These are phyloP conservation scores for Neelides sp. DNA, from an alignment of 1,140 invertebrate genomes.

Conservation along the genomic window DNA sequence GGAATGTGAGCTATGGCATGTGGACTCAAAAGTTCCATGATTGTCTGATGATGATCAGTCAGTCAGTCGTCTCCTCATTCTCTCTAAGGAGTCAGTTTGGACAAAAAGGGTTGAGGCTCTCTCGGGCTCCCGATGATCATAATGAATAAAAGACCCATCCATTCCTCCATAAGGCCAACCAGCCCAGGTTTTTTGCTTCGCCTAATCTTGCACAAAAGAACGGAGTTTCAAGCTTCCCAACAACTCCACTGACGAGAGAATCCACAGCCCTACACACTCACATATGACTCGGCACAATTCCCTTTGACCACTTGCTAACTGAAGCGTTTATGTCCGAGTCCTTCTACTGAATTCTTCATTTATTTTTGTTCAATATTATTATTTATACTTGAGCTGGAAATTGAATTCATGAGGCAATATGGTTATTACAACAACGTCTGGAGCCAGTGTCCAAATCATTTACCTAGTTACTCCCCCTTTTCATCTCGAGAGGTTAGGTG, in stretches of 20 bases:
- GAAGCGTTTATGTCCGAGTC: slow-evolving; percentile 9
- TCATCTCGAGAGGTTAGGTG: too few species aligned
- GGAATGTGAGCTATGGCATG: slow-evolving; percentile 3
- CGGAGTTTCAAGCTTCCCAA: too few species aligned
- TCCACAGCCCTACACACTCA: too few species aligned
- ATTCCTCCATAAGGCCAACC: neutral
- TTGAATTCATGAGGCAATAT: slow-evolving; percentile 9
- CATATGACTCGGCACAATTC: slow-evolving; percentile 11
- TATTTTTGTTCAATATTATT: slow-evolving; percentile 14
- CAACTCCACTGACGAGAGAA: too few species aligned
- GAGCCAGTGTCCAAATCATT: neutral
- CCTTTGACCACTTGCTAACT: slow-evolving; percentile 14
- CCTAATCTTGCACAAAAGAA: slow-evolving; percentile 9
- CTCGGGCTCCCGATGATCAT: neutral
- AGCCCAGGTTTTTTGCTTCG: slow-evolving; percentile 6
- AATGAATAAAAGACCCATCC: neutral
- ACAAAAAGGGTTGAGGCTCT: neutral
- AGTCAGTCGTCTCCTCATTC: slow-evolving; percentile 1
- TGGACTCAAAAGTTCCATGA: neutral
- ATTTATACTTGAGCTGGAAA: slow-evolving; percentile 9
- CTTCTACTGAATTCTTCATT: slow-evolving; percentile 11
- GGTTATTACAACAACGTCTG: slow-evolving; percentile 5
- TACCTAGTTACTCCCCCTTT: neutral
- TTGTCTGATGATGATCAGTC: slow-evolving; percentile 6
- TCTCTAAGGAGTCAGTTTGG: neutral